These are phyloP conservation scores for Argyresthia albistria DNA, from an alignment of 2,888 invertebrate species.

Conservation along the genomic window DNA sequence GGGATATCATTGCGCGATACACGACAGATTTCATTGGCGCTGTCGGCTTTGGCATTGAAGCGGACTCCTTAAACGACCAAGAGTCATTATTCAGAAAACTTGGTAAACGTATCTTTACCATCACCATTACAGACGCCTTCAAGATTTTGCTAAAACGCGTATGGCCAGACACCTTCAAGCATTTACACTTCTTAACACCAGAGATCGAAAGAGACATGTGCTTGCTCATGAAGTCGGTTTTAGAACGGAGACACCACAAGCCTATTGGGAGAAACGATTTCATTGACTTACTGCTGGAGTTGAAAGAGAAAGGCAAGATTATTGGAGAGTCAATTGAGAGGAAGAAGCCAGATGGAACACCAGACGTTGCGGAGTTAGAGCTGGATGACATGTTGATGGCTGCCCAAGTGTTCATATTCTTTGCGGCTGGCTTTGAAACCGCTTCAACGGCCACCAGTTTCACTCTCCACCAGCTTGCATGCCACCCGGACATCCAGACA, in stretches of 20 bases:
- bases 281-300: slow-evolving; percentile 6
- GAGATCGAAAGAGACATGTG: slow-evolving; percentile 4
- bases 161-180: background rate
- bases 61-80: slow-evolving; percentile 35
- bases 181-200: slow-evolving; percentile 3
- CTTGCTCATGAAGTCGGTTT: background rate
- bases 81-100: slow-evolving; percentile 37
- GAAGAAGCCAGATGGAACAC: slow-evolving; percentile 2
- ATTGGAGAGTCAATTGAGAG: slow-evolving; percentile 7
- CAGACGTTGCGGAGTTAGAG: slow-evolving; percentile 2
- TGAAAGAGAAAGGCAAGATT: slow-evolving; percentile 6
- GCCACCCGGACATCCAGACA: slow-evolving; percentile 27
- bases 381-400: slow-evolving; percentile 8
- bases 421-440: slow-evolving; percentile 44
- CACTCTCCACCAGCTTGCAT: slow-evolving; percentile 41
- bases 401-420: slow-evolving; percentile 32
- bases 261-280: slow-evolving; percentile 8
- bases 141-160: background rate
- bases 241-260: slow-evolving; percentile 7
- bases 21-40: slow-evolving; percentile 47
- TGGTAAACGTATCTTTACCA: slow-evolving; percentile 14
- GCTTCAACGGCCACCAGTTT: slow-evolving; percentile 41
- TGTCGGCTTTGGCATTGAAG: slow-evolving; percentile 41
- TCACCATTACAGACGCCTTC: background rate
- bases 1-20: slow-evolving; percentile 46